Percentiles rank a stretch among this genome's conserved stretches.
Conservation (phyloP, 2,888 invertebrate genomes). For the Spodoptera exigua region DNA sequence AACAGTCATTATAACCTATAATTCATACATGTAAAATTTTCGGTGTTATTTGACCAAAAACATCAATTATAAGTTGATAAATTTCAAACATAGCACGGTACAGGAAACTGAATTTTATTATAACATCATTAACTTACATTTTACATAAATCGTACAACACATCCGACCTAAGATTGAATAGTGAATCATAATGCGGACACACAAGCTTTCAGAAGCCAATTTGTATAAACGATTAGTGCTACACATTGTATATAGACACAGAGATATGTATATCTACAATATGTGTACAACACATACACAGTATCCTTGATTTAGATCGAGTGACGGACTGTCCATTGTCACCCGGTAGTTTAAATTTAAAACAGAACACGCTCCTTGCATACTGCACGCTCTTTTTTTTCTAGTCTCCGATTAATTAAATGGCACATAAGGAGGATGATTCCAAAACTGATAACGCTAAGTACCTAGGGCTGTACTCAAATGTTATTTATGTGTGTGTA, state of each 20-base stretch:
- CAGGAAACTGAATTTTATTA: too few relatives aligned
- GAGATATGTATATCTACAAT: too few relatives aligned
- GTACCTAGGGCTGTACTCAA: conserved; percentile 61
- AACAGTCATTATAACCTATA: too few relatives aligned
- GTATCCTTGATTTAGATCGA: conserved; percentile 77
- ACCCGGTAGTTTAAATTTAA: conserved; percentile 80
- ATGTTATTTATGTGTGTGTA: conserved; percentile 56
- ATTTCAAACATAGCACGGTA: too few relatives aligned
- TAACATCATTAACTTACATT: too few relatives aligned
- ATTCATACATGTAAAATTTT: too few relatives aligned
- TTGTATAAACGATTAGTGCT: conserved; percentile 42
- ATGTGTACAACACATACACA: conserved; percentile 50
- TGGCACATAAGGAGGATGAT: conserved; percentile 72
- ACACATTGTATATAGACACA: conserved; percentile 51
- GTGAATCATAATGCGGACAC: conserved; percentile 18
- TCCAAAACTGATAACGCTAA: conserved; percentile 69
- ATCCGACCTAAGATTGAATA: conserved; percentile 6
- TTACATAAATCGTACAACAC: conserved; percentile 10
- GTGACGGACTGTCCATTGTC: conserved; percentile 83
- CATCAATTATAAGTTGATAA: too few relatives aligned
- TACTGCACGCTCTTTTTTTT: conserved; percentile 72
- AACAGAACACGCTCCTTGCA: conserved; percentile 74
- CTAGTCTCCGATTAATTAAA: conserved; percentile 75
- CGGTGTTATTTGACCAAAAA: too few relatives aligned
- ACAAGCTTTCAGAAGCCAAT: conserved; percentile 40